Base-by-base conservation (phyloP, 1,140 invertebrate species). In the Magallana gigas region DNA sequence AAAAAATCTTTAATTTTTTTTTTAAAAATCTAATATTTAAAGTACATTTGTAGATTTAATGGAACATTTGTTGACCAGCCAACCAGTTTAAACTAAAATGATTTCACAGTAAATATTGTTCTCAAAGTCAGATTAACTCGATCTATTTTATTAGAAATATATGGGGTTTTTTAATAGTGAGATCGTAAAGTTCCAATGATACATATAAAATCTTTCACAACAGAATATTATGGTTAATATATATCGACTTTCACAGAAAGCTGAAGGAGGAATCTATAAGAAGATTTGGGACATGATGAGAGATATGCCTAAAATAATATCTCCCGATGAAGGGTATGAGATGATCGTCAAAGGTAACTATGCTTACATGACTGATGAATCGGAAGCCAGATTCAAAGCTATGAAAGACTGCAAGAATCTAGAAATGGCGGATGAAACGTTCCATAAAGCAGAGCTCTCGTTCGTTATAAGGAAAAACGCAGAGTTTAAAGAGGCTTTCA, bases 361-460 rank as follows among this genome's bases (percentile, higher is more conserved):
- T 18, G 91, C 90, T 0, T 91, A 84, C 68, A 88, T 91, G 88
- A 89, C 90, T 0, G 88, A 90, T 60, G 85, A 83, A 9, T 88
- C 91, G 2, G 91, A 92, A 76, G 71, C 91, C 29, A 90, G 92
- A 80, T 93, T 91, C 83, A 89, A 90, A 58, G 85, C 90, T 16
- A 82, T 88, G 29, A 84, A 84, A 16, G 90, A 92, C 60, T 93
- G 92, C 85, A 80, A 87, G 56, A 88, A 76, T 1, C 91, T 90
- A 64, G 83, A 88, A n/a, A 57, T 93, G 71, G 92, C 91, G 11
- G 88, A 91, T 18, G 92, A 93, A 62, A 87, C 90, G 36, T 93
- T 93, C 85, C 92, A 93, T 85, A 91, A 89, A 64, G 92, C 91
- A 23, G 92, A 91, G 8, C 86, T 91, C 16, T 91, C 91, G 57